Evolutionary conservation across 2,797 vertebrate species (phyloP), one percentile per base, ranked within the genome.

Genomic region (Mus minutoides): DNA sequence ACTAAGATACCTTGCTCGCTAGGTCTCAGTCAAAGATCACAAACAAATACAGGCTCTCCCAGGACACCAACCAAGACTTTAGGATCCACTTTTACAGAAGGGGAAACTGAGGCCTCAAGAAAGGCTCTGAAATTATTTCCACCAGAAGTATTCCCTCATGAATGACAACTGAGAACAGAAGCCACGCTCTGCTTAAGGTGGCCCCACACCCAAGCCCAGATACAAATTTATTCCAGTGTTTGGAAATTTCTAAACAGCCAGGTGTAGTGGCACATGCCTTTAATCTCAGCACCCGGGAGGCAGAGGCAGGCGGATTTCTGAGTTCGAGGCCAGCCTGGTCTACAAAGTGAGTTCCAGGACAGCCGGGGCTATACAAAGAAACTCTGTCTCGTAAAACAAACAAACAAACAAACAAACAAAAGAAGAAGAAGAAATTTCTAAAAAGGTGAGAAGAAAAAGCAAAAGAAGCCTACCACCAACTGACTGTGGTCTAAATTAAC

Each of bases 391-490:
- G n/a, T n/a, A n/a, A n/a, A n/a, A n/a, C n/a, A n/a, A n/a, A n/a
- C n/a, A n/a, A n/a, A n/a, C n/a, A n/a, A n/a, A n/a, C n/a, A n/a
- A n/a, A n/a, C n/a, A n/a, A n/a, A n/a, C n/a, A n/a, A n/a, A n/a
- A n/a, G n/a, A n/a, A n/a, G n/a, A n/a, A n/a, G n/a, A n/a, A n/a
- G 75, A 96, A 95, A 96, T 91, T 96, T 54, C 94, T 92, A 90
- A 80, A 67, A 43, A 12, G 37, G 76, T 79, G n/a, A 87, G n/a
- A 29, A 60, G 40, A 17, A 40, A 29, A 37, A n/a, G 29, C 4
- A 24, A 49, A 71, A 40, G 6, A n/a, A 34, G n/a, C 26, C 80
- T 46, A 94, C 40, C 14, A 56, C 69, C 82, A 95, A 82, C 80
- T 84, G 82, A 92, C 90, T 90, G 80, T 90, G 52, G 75, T 88